Base-by-base conservation (phyloP, 2,888 invertebrate genomes). In the Drosophila formosana region DNA sequence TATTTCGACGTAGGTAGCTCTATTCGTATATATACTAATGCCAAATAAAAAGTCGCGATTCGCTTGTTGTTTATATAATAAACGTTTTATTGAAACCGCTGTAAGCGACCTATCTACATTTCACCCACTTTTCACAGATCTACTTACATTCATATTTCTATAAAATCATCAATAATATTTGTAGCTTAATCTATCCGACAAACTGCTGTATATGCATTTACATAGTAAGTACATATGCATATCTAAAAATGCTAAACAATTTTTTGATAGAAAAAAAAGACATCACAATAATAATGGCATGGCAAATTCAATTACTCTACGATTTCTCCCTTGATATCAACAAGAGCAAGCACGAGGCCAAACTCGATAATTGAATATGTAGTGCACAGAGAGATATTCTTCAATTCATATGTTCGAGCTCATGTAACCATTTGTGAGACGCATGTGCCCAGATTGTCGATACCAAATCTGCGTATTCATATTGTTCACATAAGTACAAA, bases 391-490 rank as follows among this genome's bases (percentile, higher is more conserved):
- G 60, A 74, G 74, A 74, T 56, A 46, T 69, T 46, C 34, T 32
- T 2, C 8, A 30, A 43, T 61, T 52, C 58, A 70, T 55, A 50
- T 41, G 50, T 51, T 47, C 34, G 30, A 26, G 62, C 6, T 26
- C 13, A 7, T 32, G 23, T 28, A 28, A 41, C 18, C 18, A 46
- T 45, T 41, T 34, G 18, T 58, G 28, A 47, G 56, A 58, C 61
- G 52, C 58, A 73, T 76, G 63, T 76, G 69, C 53, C 66, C 46
- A 58, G 63, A 66, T 56, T 69, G 61, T 73, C 66, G 78, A 66
- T 78, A 66, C 65, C 66, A 75, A 85, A 87, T 86, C 88, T 86
- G 85, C 85, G 85, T 88, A 82, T 73, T 86, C 85, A 86, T 75
- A 85, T 82, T 77, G 81, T 52, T 80, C 78, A 87, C 85, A 72